Evolutionary conservation across 2,113 vertebrate genomes (phyloP), one percentile per base, ranked within the genome.

Genomic region (Ovis canadensis): DNA sequence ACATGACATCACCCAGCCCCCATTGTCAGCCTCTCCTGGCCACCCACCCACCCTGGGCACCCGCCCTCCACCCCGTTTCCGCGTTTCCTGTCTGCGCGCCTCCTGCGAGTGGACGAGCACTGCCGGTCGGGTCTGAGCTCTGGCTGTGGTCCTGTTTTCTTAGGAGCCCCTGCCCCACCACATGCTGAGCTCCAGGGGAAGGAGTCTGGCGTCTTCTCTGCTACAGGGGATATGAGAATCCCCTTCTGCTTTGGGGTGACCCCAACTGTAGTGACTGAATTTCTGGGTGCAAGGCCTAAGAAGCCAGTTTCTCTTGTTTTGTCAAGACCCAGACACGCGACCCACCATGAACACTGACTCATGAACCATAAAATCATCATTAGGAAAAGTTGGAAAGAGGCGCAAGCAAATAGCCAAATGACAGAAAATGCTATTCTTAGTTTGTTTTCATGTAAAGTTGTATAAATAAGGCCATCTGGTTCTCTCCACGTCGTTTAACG

Each of bases 11-110:
- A 25, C 21, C 36, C 19, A 25, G 36, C 11, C 23, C 36, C 36
- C 21, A 7, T 0, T 14, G 23, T 14, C 71, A 43, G 36, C 6
- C 10, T 2, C 12, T 77, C 36, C 23, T 14, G 3, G 10, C 67
- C 21, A 2, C 11, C 21, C 36, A 11, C 21, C 36, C 11, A 3
- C 17, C 64, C 17, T 67, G 62, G 64, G 21, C 67, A 19, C 64
- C 67, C 9, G 3, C 21, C 64, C 8, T 36, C 16, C 8, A 9
- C 4, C 17, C 64, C 1, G 17, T 3, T 17, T 10, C 67, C 3
- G n/a, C 4, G 2, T 6, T 36, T 23, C 67, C n/a, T 12, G n/a
- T 5, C 0, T 1, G 17, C 5, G 0, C 0, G 3, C 21, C 36
- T 40, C 36, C 67, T 36, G 71, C 3, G 11, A 13, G 21, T 0